Evolutionary conservation across 2,888 invertebrate genomes (phyloP).

Genomic region (Nasonia oneida): DNA sequence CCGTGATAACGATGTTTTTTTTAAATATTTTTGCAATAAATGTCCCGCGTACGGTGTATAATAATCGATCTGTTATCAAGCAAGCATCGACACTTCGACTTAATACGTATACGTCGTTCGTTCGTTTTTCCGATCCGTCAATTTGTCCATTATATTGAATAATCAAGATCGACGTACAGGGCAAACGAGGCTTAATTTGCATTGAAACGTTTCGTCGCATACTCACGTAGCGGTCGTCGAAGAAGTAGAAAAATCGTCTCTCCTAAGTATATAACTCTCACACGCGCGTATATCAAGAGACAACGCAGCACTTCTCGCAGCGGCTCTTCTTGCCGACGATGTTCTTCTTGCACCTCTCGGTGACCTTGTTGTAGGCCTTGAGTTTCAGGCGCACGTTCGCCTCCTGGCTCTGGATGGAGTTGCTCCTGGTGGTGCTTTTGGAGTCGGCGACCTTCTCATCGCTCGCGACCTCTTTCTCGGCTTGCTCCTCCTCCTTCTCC

Average conservation of each 20-base stretch:
- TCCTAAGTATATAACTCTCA: too few species aligned
- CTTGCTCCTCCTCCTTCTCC: constrained; percentile 11
- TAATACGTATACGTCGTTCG: not conserved
- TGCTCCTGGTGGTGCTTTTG: constrained; percentile 68
- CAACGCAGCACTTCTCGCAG: constrained; percentile 73
- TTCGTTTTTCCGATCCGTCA: constrained; percentile 1
- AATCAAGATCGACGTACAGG: not conserved
- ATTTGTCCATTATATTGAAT: not conserved
- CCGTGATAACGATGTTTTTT: not conserved
- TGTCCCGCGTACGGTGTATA: not conserved
- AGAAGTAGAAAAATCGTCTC: not conserved
- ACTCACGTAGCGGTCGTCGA: too few species aligned
- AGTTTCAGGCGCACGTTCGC: constrained; percentile 68
- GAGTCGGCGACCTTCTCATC: constrained; percentile 51
- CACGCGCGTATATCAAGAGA: constrained; percentile 64
- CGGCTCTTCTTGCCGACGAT: constrained; percentile 70
- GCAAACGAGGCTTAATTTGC: not conserved
- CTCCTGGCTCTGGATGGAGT: constrained; percentile 71
- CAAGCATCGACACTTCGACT: constrained; percentile 1
- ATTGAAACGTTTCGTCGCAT: too few species aligned
- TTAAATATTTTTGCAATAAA: not conserved
- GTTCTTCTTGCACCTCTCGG: constrained; percentile 70
- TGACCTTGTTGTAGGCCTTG: constrained; percentile 71
- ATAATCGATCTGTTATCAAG: not conserved
- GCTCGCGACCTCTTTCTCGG: not conserved